Base-by-base conservation (phyloP, 2,113 vertebrate genomes). In the Amblyornis subalaris region DNA sequence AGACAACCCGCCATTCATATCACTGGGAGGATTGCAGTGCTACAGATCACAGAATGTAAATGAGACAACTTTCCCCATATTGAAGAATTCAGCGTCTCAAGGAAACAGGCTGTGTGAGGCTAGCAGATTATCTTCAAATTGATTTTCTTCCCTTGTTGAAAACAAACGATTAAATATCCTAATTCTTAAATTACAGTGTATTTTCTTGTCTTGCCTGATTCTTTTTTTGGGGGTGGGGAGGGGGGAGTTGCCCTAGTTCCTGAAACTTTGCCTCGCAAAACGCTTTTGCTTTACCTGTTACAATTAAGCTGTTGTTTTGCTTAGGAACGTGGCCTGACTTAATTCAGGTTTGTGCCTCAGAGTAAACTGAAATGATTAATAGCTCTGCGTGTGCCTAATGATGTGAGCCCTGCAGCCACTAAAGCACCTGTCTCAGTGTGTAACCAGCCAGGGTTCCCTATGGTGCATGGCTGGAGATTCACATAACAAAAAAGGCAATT, bases 401-500 rank as follows among this genome's bases (percentile, higher is more conserved):
- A 89, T 55, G 84, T 65, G 71, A 85, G 87, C 42, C 91, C 81
- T 70, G 64, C 54, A 93, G 69, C 67, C 57, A 77, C 64, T 31
- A 76, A 83, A 95, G 95, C 95, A 97, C 96, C 95, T 94, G 90
- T 85, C 95, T 88, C 89, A 61, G 74, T 88, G 83, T 44, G 62
- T 48, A 74, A 82, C 81, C 61, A 90, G 88, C 78, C 75, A 53
- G 42, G 26, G 38, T 33, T 95, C 74, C 38, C 87, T 50, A 45
- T 57, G 78, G 86, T 84, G 67, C 88, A 18, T 94, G 92, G 88
- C 84, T 96, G 85, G 89, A 97, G 93, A 95, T 94, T 90, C 95
- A 57, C 90, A 61, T 94, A 96, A 95, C 95, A 97, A 95, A 93
- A 80, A 57, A 88, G 61, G 93, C 94, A 97, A 96, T 97, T 97